Evolutionary conservation across 2,797 vertebrate genomes (phyloP).

Genomic region (Hipposideros larvatus): DNA sequence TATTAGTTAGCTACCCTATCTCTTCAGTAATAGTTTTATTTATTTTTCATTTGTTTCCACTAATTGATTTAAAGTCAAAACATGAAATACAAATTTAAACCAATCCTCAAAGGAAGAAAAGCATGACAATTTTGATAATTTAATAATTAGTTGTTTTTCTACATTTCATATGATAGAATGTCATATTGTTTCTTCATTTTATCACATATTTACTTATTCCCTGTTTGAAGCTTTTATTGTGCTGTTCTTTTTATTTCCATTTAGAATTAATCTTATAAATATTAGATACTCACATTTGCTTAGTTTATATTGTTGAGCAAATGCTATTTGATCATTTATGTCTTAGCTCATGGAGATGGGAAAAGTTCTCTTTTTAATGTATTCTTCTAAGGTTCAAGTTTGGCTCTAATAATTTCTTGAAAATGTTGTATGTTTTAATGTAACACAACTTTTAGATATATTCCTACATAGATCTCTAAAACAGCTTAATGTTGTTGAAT

Average conservation of each 20-base stretch:
- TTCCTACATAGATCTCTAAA: not conserved
- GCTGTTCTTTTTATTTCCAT: not conserved
- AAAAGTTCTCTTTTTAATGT: not conserved
- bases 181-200: not conserved
- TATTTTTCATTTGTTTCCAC: not conserved
- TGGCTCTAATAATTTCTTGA: not conserved
- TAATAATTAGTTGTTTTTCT: not conserved
- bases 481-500: not conserved
- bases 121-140: not conserved
- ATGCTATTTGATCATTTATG: not conserved
- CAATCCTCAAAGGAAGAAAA: not conserved
- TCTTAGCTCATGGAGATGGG: not conserved
- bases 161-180: not conserved
- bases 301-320: not conserved
- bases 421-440: not conserved
- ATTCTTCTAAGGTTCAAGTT: not conserved
- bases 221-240: not conserved
- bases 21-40: not conserved
- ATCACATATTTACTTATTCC: not conserved
- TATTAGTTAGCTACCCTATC: not conserved
- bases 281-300: not conserved
- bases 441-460: not conserved
- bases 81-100: not conserved
- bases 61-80: not conserved
- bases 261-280: constrained; percentile 3